phyloP scores from a whole-genome alignment of 2,888 invertebrate species.

The Drosophila colorata region DNA sequence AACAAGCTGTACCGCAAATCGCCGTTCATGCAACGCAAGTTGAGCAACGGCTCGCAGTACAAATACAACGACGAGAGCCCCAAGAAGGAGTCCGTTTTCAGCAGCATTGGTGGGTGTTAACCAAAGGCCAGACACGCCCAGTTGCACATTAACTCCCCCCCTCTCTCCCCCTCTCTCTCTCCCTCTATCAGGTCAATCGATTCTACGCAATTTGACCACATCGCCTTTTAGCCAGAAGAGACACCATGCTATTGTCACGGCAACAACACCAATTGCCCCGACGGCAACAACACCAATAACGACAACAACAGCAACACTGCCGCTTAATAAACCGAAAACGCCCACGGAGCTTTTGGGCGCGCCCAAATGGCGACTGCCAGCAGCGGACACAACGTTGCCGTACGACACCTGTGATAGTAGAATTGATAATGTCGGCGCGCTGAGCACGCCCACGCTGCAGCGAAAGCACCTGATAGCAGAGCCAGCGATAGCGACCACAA shows the following conservation, averaged over 20 bases:
- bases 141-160: background rate
- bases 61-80: conserved; percentile 81
- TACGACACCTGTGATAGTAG: conserved; percentile 68
- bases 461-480: conserved; percentile 45
- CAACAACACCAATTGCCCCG: conserved; percentile 33
- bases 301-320: conserved; percentile 45
- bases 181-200: conserved; percentile 80
- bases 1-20: conserved; percentile 83
- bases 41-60: conserved; percentile 71
- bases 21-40: conserved; percentile 84
- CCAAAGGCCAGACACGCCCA: too few relatives aligned
- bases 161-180: background rate
- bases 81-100: conserved; percentile 84
- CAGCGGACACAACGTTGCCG: conserved; percentile 28
- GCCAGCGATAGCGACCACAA: conserved; percentile 36
- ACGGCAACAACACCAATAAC: conserved; percentile 31
- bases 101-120: conserved; percentile 80
- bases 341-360: conserved; percentile 33
- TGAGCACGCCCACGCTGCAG: conserved; percentile 46
- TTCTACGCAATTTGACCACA: conserved; percentile 83
- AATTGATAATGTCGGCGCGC: conserved; percentile 43
- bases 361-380: conserved; percentile 61
- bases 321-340: conserved; percentile 42
- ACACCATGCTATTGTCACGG: conserved; percentile 52
- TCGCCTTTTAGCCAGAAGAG: conserved; percentile 85